Percentiles rank a stretch among this genome's conserved stretches.
Evolutionary conservation across 2,797 vertebrate species (phyloP).

Genomic region (Anguilla obscura): DNA sequence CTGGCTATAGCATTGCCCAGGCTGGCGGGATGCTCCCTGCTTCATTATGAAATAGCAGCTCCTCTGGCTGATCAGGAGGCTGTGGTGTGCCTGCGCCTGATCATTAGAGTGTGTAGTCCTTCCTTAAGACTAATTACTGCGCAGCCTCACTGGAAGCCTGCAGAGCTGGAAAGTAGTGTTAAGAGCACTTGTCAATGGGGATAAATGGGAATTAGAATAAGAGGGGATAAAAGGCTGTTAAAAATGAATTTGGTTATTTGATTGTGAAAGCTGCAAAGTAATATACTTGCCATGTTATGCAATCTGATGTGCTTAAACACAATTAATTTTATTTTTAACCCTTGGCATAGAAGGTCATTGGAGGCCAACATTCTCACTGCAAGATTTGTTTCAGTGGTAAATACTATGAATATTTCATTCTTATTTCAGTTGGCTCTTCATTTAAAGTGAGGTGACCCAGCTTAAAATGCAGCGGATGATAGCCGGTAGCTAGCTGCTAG

Average conservation of each 20-base stretch:
- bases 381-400: not conserved
- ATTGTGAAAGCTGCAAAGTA: not conserved
- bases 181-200: not conserved
- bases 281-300: not conserved
- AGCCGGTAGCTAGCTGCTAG: conserved; percentile 18
- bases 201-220: not conserved
- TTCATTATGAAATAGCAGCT: not conserved
- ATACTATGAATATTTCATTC: not conserved
- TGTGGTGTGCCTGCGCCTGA: not conserved
- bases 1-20: not conserved
- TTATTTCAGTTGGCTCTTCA: not conserved
- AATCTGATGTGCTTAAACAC: not conserved
- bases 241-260: not conserved
- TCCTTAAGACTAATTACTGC: not conserved
- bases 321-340: not conserved
- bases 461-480: conserved; percentile 15
- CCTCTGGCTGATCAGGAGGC: not conserved
- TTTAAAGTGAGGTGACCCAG: not conserved
- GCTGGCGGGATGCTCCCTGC: not conserved
- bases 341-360: not conserved
- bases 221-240: conserved; percentile 4
- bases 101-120: not conserved
- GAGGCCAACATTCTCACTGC: not conserved
- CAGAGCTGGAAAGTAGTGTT: not conserved
- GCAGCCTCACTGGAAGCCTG: not conserved